Conservation (phyloP, 2,113 vertebrate genomes). For the Callopanchax toddi region DNA sequence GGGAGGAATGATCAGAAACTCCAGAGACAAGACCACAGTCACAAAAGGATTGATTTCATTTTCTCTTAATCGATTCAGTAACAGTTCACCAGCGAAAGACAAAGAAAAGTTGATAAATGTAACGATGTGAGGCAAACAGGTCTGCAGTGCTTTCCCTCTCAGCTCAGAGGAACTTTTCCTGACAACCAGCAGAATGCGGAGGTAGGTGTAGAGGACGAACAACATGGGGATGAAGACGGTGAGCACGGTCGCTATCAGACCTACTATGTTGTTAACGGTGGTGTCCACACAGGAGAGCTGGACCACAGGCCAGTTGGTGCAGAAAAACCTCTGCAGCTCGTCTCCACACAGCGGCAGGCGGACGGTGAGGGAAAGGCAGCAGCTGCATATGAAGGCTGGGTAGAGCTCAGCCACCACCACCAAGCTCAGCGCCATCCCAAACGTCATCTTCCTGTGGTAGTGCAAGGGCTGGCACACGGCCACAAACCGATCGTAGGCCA, state of each 20-base stretch:
- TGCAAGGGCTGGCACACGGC: constrained; percentile 43
- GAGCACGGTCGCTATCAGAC: accelerated
- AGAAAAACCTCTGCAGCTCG: constrained; percentile 15
- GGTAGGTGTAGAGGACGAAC: constrained; percentile 28
- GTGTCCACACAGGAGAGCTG: constrained; percentile 32
- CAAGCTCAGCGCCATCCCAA: not conserved
- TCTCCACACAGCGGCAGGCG: constrained; percentile 18
- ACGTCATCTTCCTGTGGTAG: constrained; percentile 26
- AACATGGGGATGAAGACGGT: not conserved
- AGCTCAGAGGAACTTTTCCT: constrained; percentile 13
- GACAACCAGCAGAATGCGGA: constrained; percentile 11
- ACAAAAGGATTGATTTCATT: not conserved
- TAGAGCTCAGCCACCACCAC: not conserved
- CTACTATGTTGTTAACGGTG: not conserved
- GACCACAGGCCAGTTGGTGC: constrained; percentile 26
- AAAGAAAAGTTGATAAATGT: constrained; percentile 21
- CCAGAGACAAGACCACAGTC: constrained; percentile 17
- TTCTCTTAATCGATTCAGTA: not conserved
- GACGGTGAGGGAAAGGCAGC: not conserved
- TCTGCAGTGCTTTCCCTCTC: constrained; percentile 33
- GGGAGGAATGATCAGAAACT: constrained; percentile 29
- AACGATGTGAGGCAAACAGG: constrained; percentile 36
- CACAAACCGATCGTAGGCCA: constrained; percentile 42
- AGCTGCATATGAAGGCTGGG: not conserved
- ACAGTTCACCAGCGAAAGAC: not conserved